Conservation (phyloP, 1,140 invertebrate genomes). For the Bombus picipes region DNA sequence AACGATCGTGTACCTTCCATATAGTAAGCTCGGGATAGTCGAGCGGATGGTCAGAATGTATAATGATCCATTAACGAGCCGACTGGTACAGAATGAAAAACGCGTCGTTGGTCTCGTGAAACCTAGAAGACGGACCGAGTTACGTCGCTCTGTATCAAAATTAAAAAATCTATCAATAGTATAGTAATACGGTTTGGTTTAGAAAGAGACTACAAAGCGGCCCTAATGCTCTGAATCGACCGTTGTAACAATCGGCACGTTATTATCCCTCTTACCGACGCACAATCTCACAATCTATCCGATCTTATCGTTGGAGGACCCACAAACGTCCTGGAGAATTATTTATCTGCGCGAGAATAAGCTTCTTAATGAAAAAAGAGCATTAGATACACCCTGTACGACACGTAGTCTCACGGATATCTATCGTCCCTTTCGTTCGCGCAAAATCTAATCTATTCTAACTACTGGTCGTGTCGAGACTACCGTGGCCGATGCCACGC, state of each 20-base stretch:
- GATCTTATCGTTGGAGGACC: neutral
- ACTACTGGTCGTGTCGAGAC: slow-evolving; percentile 42
- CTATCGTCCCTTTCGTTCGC: slow-evolving; percentile 40
- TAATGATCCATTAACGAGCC: slow-evolving; percentile 7
- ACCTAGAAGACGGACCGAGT: slow-evolving; percentile 28
- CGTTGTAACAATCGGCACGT: neutral
- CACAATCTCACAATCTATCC: neutral
- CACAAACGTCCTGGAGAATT: neutral
- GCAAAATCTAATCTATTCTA: neutral
- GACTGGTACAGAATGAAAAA: slow-evolving; percentile 21
- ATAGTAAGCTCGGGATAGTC: slow-evolving; percentile 29
- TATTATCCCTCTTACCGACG: neutral
- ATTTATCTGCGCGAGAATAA: neutral
- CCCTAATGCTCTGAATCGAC: neutral
- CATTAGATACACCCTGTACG: slow-evolving; percentile 6
- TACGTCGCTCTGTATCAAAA: slow-evolving; percentile 45
- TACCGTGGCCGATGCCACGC: slow-evolving; percentile 37
- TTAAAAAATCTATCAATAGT: slow-evolving; percentile 43
- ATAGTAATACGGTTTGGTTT: slow-evolving; percentile 18
- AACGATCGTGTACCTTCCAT: slow-evolving; percentile 21
- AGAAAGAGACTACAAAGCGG: slow-evolving; percentile 3
- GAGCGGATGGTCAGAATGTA: neutral
- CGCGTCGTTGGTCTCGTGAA: slow-evolving; percentile 19
- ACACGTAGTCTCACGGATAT: neutral
- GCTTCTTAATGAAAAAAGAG: slow-evolving; percentile 1